Base-by-base conservation (phyloP, 2,888 invertebrate species). In the Sminthurides aquaticus region DNA sequence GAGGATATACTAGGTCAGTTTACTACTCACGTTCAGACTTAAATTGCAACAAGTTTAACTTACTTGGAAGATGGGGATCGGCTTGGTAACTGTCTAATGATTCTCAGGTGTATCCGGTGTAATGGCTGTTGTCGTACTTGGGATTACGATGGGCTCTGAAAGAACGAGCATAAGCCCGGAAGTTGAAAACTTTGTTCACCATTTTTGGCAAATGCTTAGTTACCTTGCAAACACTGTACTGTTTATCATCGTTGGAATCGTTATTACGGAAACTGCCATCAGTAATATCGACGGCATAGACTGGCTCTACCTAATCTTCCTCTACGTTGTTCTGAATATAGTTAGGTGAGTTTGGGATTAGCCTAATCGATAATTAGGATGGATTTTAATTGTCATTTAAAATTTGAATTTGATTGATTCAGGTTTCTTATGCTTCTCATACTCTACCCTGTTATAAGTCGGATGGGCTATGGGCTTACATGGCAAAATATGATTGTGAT, bases 201-300 rank as follows among this genome's bases (percentile, higher is more conserved):
- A 79, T 76, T 80, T 80, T 66, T 81, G 81, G 81, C 78, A 80
- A 70, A 78, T 79, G 60, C 66, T 81, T 54, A 79, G 79, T 3
- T 81, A 80, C 70, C 76, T 80, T 67, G 79, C 80, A 11, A 85
- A 85, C 71, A 84, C 84, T 0, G 74, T 85, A 20, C 80, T 86
- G 56, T 85, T 85, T 67, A 81, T 85, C 1, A 81, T 85, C 76
- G 82, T 84, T 0, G 85, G 86, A 0, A 82, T 84, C n/a, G 82
- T 84, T 34, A 84, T 85, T 27, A 81, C 83, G 55, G 82, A 83
- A 71, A 81, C 78, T 66, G 78, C 77, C 8, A 77, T 82, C n/a
- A 79, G 79, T 34, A 77, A 80, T 57, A 78, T 83, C n/a, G 78
- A 81, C 20, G 79, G 76, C 77, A 67, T 81, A 77, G 80, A 81